A percentile compares a stretch with the other conserved stretches of the same genome.
These are phyloP conservation scores for Pheosia tremula DNA, from an alignment of 2,888 invertebrate genomes.

Conservation along the genomic window DNA sequence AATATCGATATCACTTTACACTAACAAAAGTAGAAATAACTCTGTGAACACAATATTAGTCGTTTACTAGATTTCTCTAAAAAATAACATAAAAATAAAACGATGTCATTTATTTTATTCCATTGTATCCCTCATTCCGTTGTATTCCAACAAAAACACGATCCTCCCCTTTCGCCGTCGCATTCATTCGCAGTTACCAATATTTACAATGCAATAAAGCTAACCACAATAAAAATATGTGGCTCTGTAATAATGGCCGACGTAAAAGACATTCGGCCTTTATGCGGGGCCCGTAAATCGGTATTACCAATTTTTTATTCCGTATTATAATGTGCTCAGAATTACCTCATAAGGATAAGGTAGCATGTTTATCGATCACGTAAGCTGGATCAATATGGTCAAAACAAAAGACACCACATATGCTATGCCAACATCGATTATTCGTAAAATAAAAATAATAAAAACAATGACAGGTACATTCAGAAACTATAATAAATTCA, in stretches of 20 bases:
- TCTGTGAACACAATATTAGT: too few relatives aligned
- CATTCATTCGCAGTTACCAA: conserved; percentile 50
- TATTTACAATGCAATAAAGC: conserved; percentile 57
- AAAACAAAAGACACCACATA: too few relatives aligned
- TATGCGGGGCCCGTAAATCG: conserved; percentile 41
- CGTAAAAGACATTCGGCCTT: conserved; percentile 47
- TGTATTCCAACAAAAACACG: conserved; percentile 37
- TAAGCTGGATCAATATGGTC: too few relatives aligned
- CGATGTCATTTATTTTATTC: conserved; percentile 42
- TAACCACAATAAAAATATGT: conserved; percentile 54
- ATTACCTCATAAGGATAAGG: conserved; percentile 26
- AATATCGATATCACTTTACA: too few relatives aligned
- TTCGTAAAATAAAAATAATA: too few relatives aligned
- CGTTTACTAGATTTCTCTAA: not conserved
- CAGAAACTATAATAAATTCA: too few relatives aligned
- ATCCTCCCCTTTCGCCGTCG: conserved; percentile 26
- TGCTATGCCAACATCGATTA: too few relatives aligned
- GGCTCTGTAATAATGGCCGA: conserved; percentile 45
- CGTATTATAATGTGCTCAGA: conserved; percentile 50
- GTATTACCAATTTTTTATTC: conserved; percentile 49
- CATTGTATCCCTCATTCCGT: conserved; percentile 24
- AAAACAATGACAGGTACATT: too few relatives aligned
- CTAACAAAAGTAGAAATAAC: too few relatives aligned
- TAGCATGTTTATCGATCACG: too few relatives aligned
- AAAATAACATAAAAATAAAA: conserved; percentile 25